These are phyloP conservation scores for Corythaixoides concolor DNA, from an alignment of 2,113 vertebrate species.

Conservation along the genomic window DNA sequence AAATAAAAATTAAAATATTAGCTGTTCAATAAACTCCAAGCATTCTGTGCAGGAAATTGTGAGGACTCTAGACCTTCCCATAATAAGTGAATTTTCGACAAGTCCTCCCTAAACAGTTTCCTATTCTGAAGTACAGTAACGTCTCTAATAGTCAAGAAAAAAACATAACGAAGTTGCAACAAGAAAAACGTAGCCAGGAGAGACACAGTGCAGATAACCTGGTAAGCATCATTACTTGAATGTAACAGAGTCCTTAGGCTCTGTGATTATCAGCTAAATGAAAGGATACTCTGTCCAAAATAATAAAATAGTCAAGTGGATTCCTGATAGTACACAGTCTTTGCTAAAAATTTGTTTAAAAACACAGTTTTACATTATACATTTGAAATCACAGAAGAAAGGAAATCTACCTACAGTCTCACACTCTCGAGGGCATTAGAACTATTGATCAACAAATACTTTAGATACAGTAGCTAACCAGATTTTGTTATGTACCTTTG, in stretches of 20 bases:
- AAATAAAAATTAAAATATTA: slow-evolving; percentile 64
- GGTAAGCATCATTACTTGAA: background rate
- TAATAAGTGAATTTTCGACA: slow-evolving; percentile 43
- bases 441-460: background rate
- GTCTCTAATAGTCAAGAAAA: background rate
- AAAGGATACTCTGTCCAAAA: background rate
- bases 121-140: slow-evolving; percentile 44
- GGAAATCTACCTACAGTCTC: background rate
- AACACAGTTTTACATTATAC: background rate
- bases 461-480: background rate
- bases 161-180: background rate
- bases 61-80: slow-evolving; percentile 36
- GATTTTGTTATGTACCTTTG: background rate
- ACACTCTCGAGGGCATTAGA: background rate
- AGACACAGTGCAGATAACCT: background rate
- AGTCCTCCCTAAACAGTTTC: slow-evolving; percentile 44
- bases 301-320: background rate
- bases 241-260: background rate
- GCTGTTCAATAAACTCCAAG: slow-evolving; percentile 52
- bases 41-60: slow-evolving; percentile 54
- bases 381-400: background rate
- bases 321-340: background rate
- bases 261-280: background rate
- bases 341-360: background rate
- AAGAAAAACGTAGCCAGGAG: slow-evolving; percentile 24